Evolutionary conservation across 2,113 vertebrate species (phyloP), one percentile per base, ranked within the genome.

Genomic region (Burhinus bistriatus): DNA sequence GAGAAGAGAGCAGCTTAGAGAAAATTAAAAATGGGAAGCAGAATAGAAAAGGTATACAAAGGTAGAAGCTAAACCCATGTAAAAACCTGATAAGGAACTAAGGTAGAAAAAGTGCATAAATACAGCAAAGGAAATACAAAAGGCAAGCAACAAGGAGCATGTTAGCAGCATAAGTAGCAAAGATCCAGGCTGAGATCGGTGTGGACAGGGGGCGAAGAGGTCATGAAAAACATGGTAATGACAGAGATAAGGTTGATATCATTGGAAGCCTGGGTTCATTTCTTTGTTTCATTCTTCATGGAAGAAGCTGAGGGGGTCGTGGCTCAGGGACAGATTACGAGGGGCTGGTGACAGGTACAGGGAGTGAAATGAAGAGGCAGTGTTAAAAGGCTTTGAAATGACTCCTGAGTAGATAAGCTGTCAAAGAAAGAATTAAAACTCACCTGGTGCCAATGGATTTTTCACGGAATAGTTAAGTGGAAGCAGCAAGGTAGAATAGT

Each of bases 21-120:
- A 86, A 92, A 96, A 94, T 96, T 89, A 89, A 97, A 96, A 95
- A 81, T 75, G 14, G 44, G 79, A 90, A 72, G 57, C 42, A 62
- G 32, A 80, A 94, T 61, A 73, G 71, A 58, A 93, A 83, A 92
- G 27, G 79, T 88, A 40, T 34, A 77, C n/a, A 88, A 77, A 83
- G 71, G 15, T 42, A 81, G 64, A 65, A 80, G 88, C 57, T 96
- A 94, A 92, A 80, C 32, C 66, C 2, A 0, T 83, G 78, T 76
- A 38, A 83, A 94, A 95, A 70, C 23, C 45, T 65, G 90, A 92
- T 80, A 88, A 86, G 87, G 45, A 96, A 34, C 49, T 72, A 45
- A 88, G 47, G 70, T 49, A 72, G 62, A 34, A 86, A 81, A 89
- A 65, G 45, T 51, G 55, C 55, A 49, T 40, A 42, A 92, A 54